Base-by-base conservation (phyloP, 2,113 vertebrate genomes). In the human (Homo sapiens) region DNA sequence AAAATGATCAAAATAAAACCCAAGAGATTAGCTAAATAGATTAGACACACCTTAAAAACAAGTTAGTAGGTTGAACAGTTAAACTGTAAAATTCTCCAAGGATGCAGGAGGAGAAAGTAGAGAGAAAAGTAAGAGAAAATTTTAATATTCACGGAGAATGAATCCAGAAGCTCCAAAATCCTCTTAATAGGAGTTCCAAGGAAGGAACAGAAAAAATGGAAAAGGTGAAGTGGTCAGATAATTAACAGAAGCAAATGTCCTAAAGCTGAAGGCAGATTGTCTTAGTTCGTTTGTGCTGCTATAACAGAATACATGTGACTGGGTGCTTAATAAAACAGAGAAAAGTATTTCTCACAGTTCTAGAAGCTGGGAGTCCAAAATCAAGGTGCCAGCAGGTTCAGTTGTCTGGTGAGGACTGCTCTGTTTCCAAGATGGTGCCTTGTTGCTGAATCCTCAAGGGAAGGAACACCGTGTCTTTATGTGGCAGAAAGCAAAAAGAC, bases 1-100 rank as follows among this genome's bases (percentile, higher is more conserved):
- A 89, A 88, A 89, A 87, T 70, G 66, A 57, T 57, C 30, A 68
- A 73, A 88, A 75, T 59, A 81, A 92, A 66, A 82, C 17, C 45
- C 11, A 48, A 75, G 23, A 83, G 6, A 32, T 83, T 25, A 75
- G 23, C 25, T 75, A 64, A 64, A 61, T 30, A 73, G 22, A 9
- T 8, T 64, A 43, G 18, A 48, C 8, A 68, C 1, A 76, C 5
- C 8, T 38, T 11, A 88, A 57, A 23, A 52, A 48, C 55, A 96
- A 75, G 82, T 72, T 50, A 95, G 18, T 11, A 14, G 50, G 43
- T 30, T 59, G 38, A 48, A 50, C 22, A 64, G 72, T 30, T 85
- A 48, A 92, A 55, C 22, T 40, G 12, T 79, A 40, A n/a, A 20
- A 25, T 64, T 89, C 57, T 68, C n/a, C 1, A 32, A 84, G 18